These are phyloP conservation scores for Aulostomus chinensis DNA, from an alignment of 2,797 vertebrate species.

Conservation along the genomic window DNA sequence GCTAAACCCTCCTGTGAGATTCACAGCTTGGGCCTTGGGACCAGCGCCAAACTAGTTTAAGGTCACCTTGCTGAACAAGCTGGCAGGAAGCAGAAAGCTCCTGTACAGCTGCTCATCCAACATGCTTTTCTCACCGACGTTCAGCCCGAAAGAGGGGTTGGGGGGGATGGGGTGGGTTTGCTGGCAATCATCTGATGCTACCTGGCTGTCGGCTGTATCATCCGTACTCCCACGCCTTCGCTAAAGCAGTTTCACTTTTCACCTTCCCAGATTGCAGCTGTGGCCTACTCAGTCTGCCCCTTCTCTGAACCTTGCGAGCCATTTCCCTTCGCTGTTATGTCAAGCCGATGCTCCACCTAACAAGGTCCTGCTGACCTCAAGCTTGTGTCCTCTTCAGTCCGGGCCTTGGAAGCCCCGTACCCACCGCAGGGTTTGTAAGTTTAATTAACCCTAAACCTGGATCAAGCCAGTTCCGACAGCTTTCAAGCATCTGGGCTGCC, in stretches of 20 bases:
- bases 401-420: constrained; percentile 54
- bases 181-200: constrained; percentile 54
- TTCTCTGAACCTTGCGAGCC: constrained; percentile 58
- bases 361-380: constrained; percentile 73
- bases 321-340: constrained; percentile 66
- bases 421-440: constrained; percentile 68
- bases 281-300: constrained; percentile 50
- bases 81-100: constrained; percentile 67
- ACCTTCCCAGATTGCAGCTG: constrained; percentile 56
- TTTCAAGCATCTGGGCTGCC: constrained; percentile 68
- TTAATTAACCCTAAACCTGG: constrained; percentile 80
- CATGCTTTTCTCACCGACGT: constrained; percentile 53
- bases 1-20: constrained; percentile 70
- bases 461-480: constrained; percentile 58
- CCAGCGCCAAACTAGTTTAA: constrained; percentile 72
- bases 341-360: constrained; percentile 68
- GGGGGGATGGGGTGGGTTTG: constrained; percentile 9
- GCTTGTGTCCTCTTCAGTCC: constrained; percentile 62
- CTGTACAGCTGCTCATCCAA: constrained; percentile 68
- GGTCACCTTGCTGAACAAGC: constrained; percentile 80
- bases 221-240: constrained; percentile 40
- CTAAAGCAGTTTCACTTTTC: constrained; percentile 52
- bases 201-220: constrained; percentile 39
- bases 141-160: constrained; percentile 15
- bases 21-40: constrained; percentile 75